Evolutionary conservation across 2,797 vertebrate species (phyloP).

Genomic region (Artibeus lituratus): DNA sequence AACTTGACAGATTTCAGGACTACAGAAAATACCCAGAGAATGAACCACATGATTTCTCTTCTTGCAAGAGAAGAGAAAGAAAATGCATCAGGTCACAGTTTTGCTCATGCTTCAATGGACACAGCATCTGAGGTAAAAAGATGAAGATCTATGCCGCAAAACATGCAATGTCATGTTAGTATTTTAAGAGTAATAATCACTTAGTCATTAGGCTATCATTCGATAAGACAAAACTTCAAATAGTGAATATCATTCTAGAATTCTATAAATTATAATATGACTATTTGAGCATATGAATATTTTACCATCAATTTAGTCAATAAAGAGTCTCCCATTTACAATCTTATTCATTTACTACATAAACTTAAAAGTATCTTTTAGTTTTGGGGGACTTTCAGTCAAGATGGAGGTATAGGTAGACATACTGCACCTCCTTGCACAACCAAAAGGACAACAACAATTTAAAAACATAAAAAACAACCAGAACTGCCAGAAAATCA

Average conservation of each 20-base stretch:
- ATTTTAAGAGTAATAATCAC: background rate
- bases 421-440: too few relatives aligned
- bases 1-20: background rate
- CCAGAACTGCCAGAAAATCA: too few relatives aligned
- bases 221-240: background rate
- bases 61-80: background rate
- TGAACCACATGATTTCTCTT: background rate
- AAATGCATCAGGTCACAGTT: background rate
- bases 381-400: background rate
- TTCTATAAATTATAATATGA: background rate
- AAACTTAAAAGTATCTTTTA: background rate
- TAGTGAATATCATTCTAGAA: background rate
- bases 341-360: background rate
- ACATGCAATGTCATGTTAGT: background rate
- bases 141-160: background rate
- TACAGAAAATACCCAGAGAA: background rate
- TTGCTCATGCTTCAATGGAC: background rate
- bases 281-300: background rate
- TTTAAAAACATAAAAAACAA: too few relatives aligned
- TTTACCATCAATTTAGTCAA: background rate
- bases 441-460: too few relatives aligned
- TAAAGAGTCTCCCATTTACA: background rate
- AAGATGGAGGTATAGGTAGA: too few relatives aligned
- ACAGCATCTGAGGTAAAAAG: background rate
- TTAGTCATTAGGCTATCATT: background rate